These are phyloP conservation scores for Chrysina gloriosa DNA, from an alignment of 2,888 invertebrate species.

Conservation along the genomic window DNA sequence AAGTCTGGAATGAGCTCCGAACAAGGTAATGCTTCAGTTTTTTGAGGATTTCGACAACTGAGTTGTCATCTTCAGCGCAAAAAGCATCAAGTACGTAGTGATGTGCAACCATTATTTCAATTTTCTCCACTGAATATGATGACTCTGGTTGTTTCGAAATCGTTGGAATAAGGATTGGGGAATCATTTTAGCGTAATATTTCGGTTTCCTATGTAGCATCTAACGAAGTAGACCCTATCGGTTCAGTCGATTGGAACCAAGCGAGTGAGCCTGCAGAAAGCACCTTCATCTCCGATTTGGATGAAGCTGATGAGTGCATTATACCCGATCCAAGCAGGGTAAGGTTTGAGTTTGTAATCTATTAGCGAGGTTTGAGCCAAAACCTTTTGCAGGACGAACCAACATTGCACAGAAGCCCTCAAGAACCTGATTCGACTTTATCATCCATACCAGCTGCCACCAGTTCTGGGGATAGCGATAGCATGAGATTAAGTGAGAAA, in stretches of 20 bases:
- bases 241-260: conserved; percentile 49
- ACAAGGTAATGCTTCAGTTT: conserved; percentile 39
- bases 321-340: conserved; percentile 68
- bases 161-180: too few relatives aligned
- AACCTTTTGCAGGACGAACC: conserved; percentile 12
- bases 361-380: background rate
- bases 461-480: background rate
- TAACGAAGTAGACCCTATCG: conserved; percentile 52
- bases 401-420: background rate
- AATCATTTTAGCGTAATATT: background rate
- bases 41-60: background rate
- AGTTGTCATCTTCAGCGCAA: too few relatives aligned
- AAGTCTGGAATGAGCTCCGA: conserved; percentile 38
- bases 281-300: conserved; percentile 24
- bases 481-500: conserved; percentile 26
- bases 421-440: background rate
- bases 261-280: conserved; percentile 53
- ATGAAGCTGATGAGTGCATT: conserved; percentile 64
- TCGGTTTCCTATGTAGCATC: conserved; percentile 37
- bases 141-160: too few relatives aligned
- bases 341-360: background rate
- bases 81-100: too few relatives aligned
- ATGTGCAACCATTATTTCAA: too few relatives aligned
- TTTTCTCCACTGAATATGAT: too few relatives aligned
- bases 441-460: background rate